Conservation (phyloP, 2,113 vertebrate genomes). For the Apodemus sylvaticus region DNA sequence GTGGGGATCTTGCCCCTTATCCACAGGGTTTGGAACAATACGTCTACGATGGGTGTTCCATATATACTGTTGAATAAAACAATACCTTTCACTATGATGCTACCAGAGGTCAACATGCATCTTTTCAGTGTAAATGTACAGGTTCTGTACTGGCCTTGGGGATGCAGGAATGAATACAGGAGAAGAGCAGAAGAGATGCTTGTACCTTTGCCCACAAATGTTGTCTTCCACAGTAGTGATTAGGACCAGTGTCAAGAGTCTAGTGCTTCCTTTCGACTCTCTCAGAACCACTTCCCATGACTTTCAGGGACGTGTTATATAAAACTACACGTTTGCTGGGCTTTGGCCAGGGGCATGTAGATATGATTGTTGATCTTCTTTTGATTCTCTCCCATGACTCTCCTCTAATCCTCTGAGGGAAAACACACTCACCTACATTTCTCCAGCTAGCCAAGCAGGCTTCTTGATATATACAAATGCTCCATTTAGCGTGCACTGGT, state of each 20-base stretch:
- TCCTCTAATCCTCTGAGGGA: not conserved
- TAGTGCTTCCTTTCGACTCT: not conserved
- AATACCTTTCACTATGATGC: not conserved
- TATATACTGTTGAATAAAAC: not conserved
- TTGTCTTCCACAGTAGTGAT: not conserved
- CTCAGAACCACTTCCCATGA: not conserved
- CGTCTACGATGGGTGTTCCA: not conserved
- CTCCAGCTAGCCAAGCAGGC: not conserved
- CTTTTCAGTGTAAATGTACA: fast-evolving
- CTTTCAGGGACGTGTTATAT: not conserved
- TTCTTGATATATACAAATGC: not conserved
- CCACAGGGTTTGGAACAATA: not conserved
- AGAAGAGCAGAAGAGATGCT: not conserved
- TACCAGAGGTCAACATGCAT: not conserved
- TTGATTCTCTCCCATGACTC: not conserved
- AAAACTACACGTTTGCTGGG: not conserved
- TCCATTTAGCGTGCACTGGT: not conserved
- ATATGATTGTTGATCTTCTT: not conserved
- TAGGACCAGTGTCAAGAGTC: not conserved
- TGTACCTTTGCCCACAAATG: fast-evolving
- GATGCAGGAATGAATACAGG: not conserved
- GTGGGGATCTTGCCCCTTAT: not conserved
- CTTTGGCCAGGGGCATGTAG: not conserved
- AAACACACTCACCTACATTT: not conserved
- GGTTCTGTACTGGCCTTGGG: not conserved